phyloP scores from a whole-genome alignment of 2,888 invertebrate species.

The Laspeyria flexula region DNA sequence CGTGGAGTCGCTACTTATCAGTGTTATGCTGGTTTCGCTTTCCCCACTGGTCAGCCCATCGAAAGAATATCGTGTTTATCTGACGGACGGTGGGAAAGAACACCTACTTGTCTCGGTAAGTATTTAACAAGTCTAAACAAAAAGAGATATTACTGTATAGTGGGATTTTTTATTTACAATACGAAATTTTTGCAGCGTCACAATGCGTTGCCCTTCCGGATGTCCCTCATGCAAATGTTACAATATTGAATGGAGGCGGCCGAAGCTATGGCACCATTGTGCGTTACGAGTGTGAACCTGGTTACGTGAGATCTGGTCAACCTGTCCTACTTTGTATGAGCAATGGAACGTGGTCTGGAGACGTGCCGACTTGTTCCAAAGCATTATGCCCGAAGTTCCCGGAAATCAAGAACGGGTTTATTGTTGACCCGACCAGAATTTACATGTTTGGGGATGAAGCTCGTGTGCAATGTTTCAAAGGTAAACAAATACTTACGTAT shows the following conservation, averaged over 20 bases:
- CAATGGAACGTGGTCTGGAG: conserved; percentile 97
- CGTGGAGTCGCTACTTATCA: conserved; percentile 97
- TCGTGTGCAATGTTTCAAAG: conserved; percentile 94
- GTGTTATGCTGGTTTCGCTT: conserved; percentile 98
- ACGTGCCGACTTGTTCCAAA: conserved; percentile 94
- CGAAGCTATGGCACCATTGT: conserved; percentile 97
- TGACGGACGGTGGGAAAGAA: conserved; percentile 96
- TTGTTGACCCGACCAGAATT: conserved; percentile 91
- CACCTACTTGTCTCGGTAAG: conserved; percentile 94
- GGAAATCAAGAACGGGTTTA: conserved; percentile 94
- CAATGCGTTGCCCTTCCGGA: conserved; percentile 95
- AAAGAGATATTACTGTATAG: too few relatives aligned
- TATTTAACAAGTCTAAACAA: background rate
- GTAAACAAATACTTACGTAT: conserved; percentile 40
- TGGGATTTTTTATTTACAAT: too few relatives aligned
- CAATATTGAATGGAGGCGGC: conserved; percentile 95
- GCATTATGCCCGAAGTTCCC: conserved; percentile 91
- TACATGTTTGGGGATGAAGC: conserved; percentile 96
- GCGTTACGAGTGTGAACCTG: conserved; percentile 96
- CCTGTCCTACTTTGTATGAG: conserved; percentile 97
- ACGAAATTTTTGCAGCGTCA: conserved; percentile 87
- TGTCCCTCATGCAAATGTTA: conserved; percentile 94
- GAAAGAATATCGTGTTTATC: conserved; percentile 96
- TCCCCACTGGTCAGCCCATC: conserved; percentile 94
- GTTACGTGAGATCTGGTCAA: conserved; percentile 94